Evolutionary conservation across 2,888 invertebrate genomes (phyloP), one percentile per base, ranked within the genome.

Genomic region (Lobophora halterata): DNA sequence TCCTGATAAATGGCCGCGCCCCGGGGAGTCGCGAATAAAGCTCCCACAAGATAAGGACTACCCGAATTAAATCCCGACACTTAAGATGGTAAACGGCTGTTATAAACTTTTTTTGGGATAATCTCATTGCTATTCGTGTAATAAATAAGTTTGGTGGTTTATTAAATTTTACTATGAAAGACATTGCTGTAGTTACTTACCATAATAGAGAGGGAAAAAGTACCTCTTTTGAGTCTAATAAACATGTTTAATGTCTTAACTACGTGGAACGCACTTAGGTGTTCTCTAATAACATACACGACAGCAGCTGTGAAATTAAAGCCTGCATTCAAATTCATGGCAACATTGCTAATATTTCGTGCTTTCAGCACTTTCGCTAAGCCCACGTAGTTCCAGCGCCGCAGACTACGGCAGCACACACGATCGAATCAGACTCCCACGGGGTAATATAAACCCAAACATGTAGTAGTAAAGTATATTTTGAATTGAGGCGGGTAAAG

Each of bases 1-100:
- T 50, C 45, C 73, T 82, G 82, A 83, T 80, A 81, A 81, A 83
- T 80, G 76, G 68, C 59, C 62, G 61, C 57, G 58, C 66, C 71
- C 72, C 53, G 56, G 65, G 71, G 75, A 73, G 71, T 9, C 69
- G 67, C 52, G 54, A 71, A 67, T 71, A 61, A 61, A 62, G 65
- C 60, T 59, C 61, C 65, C 60, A 57, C 58, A 31, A 67, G 75
- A 76, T 76, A 77, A 74, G 61, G 44, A 49, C n/a, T n/a, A n/a
- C 46, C 61, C 52, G 57, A 68, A 68, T 68, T 65, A 65, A 65
- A 66, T 60, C 57, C 52, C 46, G 52, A 54, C 61, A 57, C 55
- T 66, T 57, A 56, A 57, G 51, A 52, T 56, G 53, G 49, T 58
- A 56, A 60, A 57, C 52, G 58, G 51, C 50, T 53, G 49, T 53